Evolutionary conservation across 2,113 vertebrate genomes (phyloP).

Genomic region (Plestiodon gilberti): DNA sequence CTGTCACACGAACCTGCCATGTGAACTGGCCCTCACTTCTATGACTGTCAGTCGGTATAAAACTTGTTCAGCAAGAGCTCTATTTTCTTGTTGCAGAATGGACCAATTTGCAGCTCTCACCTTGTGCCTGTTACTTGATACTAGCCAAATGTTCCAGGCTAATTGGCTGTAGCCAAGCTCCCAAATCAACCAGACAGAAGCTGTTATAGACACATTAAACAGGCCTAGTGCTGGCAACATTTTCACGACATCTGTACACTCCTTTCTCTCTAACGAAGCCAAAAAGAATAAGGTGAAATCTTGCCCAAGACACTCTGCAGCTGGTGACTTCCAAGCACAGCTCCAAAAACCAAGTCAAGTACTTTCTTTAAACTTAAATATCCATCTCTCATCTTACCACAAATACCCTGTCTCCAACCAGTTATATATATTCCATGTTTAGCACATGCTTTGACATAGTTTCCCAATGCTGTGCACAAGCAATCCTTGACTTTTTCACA

Average conservation of each 20-base stretch:
- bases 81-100: not conserved
- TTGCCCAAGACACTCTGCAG: not conserved
- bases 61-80: not conserved
- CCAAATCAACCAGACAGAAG: not conserved
- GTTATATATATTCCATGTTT: conserved; percentile 6
- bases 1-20: no score
- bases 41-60: not conserved
- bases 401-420: not conserved
- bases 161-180: not conserved
- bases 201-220: not conserved
- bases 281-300: not conserved
- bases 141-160: not conserved
- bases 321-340: not conserved
- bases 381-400: not conserved
- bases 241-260: not conserved
- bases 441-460: conserved; percentile 1
- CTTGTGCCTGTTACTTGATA: not conserved
- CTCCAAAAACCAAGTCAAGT: not conserved
- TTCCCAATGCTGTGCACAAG: conserved; percentile 7
- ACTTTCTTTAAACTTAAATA: not conserved
- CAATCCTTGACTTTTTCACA: conserved; percentile 9
- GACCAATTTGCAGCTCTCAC: not conserved
- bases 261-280: not conserved
- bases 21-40: not conserved
- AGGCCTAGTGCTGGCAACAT: no score